Percentiles rank a stretch among this genome's conserved stretches.
phyloP scores from a whole-genome alignment of 2,113 vertebrate genomes.

The Equus przewalskii region DNA sequence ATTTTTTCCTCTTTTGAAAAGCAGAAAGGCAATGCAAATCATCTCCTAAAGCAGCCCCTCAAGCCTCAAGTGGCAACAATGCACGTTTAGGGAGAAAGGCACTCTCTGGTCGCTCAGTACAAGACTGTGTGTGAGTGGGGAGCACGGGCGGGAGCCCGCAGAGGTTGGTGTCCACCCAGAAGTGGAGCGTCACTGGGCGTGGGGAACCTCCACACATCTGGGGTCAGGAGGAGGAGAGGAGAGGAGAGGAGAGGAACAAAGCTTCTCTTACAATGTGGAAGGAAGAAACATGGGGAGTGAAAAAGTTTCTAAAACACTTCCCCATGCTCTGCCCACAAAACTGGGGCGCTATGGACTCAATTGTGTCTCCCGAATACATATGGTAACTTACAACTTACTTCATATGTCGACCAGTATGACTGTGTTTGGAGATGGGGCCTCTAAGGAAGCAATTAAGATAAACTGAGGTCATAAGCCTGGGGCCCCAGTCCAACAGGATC shows the following conservation, averaged over 20 bases:
- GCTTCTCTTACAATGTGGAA: background rate
- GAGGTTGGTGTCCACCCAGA: background rate
- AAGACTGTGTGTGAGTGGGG: accelerated
- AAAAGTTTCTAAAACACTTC: background rate
- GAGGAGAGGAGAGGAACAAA: no score
- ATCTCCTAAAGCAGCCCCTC: background rate
- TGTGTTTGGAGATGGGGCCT: background rate
- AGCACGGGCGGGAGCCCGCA: accelerated
- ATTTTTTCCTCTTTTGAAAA: background rate
- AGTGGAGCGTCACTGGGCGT: accelerated
- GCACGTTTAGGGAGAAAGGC: accelerated
- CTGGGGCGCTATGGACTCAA: accelerated
- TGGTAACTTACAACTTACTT: no score
- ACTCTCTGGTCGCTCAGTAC: accelerated
- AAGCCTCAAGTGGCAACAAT: accelerated
- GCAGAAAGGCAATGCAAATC: background rate
- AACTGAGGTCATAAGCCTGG: background rate
- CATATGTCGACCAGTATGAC: no score
- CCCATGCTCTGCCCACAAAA: accelerated
- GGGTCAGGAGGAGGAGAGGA: background rate
- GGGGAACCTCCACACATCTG: background rate
- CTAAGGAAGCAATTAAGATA: background rate
- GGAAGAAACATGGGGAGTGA: accelerated
- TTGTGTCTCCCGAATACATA: accelerated
- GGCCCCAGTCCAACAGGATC: no score